Evolutionary conservation across 2,113 vertebrate species (phyloP), one percentile per base, ranked within the genome.

Genomic region (Taxidea taxus): DNA sequence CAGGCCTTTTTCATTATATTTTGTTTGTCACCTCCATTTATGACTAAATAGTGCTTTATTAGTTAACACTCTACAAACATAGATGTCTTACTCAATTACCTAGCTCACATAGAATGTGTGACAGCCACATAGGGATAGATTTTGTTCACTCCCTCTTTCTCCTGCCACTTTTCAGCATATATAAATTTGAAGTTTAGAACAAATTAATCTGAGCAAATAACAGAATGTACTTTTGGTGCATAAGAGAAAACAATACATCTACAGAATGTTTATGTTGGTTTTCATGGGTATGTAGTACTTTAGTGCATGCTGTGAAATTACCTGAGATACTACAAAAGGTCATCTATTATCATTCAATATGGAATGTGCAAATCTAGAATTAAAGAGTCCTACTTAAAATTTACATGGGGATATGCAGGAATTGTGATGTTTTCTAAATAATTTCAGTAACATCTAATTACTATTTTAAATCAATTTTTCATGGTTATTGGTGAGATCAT

Each of bases 261-360:
- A 64, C 2, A 95, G 58, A 91, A 95, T 90, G n/a, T 77, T 78
- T 64, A 60, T 83, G 56, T 14, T 51, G 18, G 14, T 91, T 98
- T 97, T 29, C 29, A 51, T 96, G 75, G n/a, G 44, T 82, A 47
- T 82, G 42, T 62, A 7, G 3, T 18, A 75, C 27, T 42, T 95
- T 82, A 92, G 97, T 77, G 15, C 66, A 92, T 83, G 16, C 13
- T 90, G 82, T 97, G 92, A 98, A 98, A 97, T 98, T 78, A 56
- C 81, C 74, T 74, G 91, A 98, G 96, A 98, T 86, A 47, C 83
- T 74, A 66, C 82, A 98, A 96, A 98, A 95, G 98, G 95, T 72
- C 27, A 66, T 64, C 91, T 98, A 91, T 96, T 96, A 68, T 87
- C 95, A 93, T 95, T 95, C 75, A 97, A 15, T 83, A 27, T 29